Conservation (phyloP, 2,888 invertebrate species). For the Chalcis sispes region DNA sequence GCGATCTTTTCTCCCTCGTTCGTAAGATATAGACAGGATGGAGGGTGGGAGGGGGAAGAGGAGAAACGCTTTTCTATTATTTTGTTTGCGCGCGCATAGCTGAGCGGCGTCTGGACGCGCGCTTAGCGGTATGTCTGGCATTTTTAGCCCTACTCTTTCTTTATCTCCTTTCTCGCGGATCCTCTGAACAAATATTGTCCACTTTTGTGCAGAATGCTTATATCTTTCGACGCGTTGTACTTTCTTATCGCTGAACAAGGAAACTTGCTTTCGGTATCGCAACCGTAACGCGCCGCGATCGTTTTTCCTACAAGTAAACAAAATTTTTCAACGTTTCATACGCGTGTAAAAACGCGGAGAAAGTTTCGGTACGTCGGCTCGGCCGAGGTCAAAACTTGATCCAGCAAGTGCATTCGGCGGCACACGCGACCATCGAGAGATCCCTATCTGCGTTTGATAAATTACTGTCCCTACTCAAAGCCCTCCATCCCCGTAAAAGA, state of each 20-base stretch:
- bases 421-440: conserved; percentile 73
- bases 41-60: conserved; percentile 18
- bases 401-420: conserved; percentile 62
- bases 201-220: not conserved
- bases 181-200: conserved; percentile 53
- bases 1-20: no score
- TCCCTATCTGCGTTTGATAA: conserved; percentile 74
- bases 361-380: not conserved
- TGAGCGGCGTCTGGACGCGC: conserved; percentile 75
- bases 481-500: conserved; percentile 45
- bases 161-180: not conserved
- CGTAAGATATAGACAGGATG: not conserved
- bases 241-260: no score
- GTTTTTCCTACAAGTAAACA: not conserved
- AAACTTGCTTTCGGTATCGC: no score
- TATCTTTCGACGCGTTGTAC: no score
- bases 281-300: not conserved
- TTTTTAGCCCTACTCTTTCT: conserved; percentile 64
- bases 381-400: conserved; percentile 69
- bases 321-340: no score
- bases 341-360: no score
- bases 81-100: conserved; percentile 61
- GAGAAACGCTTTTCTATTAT: conserved; percentile 61
- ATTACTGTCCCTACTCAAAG: conserved; percentile 71
- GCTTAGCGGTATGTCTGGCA: conserved; percentile 74